Evolutionary conservation across 2,797 vertebrate genomes (phyloP).

Genomic region (Cynopterus sphinx): DNA sequence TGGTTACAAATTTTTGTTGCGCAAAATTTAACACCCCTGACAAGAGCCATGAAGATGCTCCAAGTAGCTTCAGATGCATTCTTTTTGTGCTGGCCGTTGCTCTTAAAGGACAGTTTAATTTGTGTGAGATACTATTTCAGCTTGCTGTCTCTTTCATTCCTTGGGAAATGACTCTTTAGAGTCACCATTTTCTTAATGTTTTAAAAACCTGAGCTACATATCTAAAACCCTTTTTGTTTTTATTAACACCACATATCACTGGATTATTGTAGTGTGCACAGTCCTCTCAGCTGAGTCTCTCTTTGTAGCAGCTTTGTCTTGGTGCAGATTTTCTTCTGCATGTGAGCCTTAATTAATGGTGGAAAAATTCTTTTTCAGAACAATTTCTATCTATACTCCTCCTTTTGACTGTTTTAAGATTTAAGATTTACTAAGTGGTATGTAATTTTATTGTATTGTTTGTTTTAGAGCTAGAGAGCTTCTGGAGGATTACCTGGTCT

Average conservation of each 20-base stretch:
- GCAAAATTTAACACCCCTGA: conserved; percentile 54
- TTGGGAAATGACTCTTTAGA: conserved; percentile 62
- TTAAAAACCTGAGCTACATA: conserved; percentile 44
- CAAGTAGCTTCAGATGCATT: conserved; percentile 26
- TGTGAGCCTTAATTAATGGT: background rate
- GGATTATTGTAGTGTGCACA: background rate
- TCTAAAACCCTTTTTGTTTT: conserved; percentile 22
- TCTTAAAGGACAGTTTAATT: conserved; percentile 74
- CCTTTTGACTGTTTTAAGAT: background rate
- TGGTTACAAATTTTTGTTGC: conserved; percentile 71
- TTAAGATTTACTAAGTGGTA: background rate
- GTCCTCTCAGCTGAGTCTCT: background rate
- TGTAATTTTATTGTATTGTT: background rate
- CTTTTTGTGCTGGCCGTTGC: conserved; percentile 45
- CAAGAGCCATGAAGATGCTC: background rate
- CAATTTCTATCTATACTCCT: background rate
- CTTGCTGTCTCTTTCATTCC: conserved; percentile 66
- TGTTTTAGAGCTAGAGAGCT: conserved; percentile 12
- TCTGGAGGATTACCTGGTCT: background rate
- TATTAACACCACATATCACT: conserved; percentile 40
- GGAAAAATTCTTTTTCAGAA: conserved; percentile 13
- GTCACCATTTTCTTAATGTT: conserved; percentile 67
- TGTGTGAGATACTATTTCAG: conserved; percentile 35
- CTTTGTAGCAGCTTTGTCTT: background rate
- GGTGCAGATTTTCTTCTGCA: background rate